Evolutionary conservation across 2,888 invertebrate species (phyloP), one percentile per base, ranked within the genome.

Genomic region (Trissolcus japonicus): DNA sequence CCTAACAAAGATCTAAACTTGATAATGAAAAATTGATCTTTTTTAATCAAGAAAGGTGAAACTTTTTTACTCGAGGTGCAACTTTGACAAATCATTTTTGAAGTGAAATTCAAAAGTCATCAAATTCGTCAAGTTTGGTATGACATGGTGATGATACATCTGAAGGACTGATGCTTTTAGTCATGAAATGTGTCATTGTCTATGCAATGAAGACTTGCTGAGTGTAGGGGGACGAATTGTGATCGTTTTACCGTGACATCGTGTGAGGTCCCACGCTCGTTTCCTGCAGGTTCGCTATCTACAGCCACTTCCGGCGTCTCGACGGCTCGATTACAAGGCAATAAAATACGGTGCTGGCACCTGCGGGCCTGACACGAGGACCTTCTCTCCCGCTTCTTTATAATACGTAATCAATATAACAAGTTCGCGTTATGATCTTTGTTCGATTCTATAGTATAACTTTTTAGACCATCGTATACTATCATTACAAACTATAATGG

Each of bases 241-340:
- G 53, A 40, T 60, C 73, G 41, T 66, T 76, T 62, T 41, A 63
- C 40, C 56, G 43, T 57, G 63, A 19, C 65, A 62, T 68, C 80
- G 78, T 80, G 79, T 80, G 79, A 80, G 80, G 78, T 83, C 82
- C 79, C 81, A 79, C 80, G 79, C 61, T 77, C 79, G 81, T 81
- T 84, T 83, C 83, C 81, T 80, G 81, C 74, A 75, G 65, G 57
- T 65, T 75, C 59, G 81, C 63, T 84, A 86, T 86, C 84, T 82
- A 77, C 78, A 75, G 79, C 79, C 81, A 82, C 83, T 87, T 87
- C 87, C 87, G 86, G 85, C 83, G 81, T 82, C 82, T 82, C 81
- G 83, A 82, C 82, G 83, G 79, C 84, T 85, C 85, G 85, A 85
- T 86, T 86, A 81, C 83, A 80, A 79, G 57, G 84, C 82, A 83